These are phyloP conservation scores for Lycophotia porphyrea DNA, from an alignment of 2,888 invertebrate species.

Conservation along the genomic window DNA sequence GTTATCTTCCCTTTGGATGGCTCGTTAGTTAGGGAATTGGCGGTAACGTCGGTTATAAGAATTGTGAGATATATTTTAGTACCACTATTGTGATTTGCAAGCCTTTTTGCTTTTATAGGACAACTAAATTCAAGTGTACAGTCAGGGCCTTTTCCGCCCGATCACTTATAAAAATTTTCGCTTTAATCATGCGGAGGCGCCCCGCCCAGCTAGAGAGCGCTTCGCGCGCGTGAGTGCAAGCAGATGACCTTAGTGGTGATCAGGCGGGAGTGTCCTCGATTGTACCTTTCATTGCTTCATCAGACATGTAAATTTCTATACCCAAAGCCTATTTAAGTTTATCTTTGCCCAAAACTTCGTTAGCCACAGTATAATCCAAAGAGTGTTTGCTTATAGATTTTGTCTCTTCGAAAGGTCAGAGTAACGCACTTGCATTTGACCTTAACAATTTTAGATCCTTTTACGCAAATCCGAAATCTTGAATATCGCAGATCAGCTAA, in stretches of 20 bases:
- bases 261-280: no score
- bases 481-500: constrained; percentile 44
- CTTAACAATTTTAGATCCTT: constrained; percentile 9
- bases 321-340: constrained; percentile 12
- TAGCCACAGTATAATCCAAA: constrained; percentile 19
- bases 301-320: constrained; percentile 38
- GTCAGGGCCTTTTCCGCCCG: no score
- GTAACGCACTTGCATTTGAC: constrained; percentile 12
- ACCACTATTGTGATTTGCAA: constrained; percentile 24
- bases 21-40: constrained; percentile 34
- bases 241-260: no score
- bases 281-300: constrained; percentile 29
- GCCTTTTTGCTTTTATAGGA: background rate
- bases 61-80: constrained; percentile 25
- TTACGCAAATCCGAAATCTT: constrained; percentile 18
- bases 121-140: background rate
- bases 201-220: no score
- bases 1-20: constrained; percentile 47
- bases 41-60: background rate
- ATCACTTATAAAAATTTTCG: no score
- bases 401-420: constrained; percentile 6
- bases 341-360: constrained; percentile 27
- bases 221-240: no score
- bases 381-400: background rate
- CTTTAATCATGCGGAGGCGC: no score